Conservation (phyloP, 2,113 vertebrate genomes). For the Silurus glanis region DNA sequence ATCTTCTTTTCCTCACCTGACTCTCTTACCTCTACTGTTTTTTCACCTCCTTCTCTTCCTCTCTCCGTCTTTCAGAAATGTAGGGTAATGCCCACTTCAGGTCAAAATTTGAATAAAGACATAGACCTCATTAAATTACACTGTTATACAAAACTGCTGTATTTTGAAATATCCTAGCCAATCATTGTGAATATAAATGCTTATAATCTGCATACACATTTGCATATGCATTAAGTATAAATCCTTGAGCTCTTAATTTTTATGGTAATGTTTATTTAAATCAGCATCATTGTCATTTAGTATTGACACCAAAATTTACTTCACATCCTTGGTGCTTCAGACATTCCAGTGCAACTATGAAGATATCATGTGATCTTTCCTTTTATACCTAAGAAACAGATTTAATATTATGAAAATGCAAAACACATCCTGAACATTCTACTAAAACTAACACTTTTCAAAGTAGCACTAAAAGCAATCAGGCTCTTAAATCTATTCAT, state of each 20-base stretch:
- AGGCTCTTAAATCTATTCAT: background rate
- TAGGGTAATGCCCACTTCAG: conserved; percentile 68
- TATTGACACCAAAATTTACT: background rate
- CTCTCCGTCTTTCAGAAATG: conserved; percentile 65
- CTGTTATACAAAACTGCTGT: background rate
- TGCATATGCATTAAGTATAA: background rate
- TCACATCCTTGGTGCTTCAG: background rate
- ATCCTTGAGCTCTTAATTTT: background rate
- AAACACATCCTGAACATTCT: background rate
- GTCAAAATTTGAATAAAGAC: background rate
- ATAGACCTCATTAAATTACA: no score
- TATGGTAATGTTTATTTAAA: background rate
- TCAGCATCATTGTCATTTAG: background rate
- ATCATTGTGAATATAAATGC: background rate
- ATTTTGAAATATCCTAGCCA: background rate
- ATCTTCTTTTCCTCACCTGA: background rate
- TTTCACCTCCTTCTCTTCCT: conserved; percentile 1
- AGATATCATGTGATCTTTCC: background rate
- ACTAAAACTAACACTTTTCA: background rate
- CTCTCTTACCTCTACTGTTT: background rate
- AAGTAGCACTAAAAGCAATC: background rate
- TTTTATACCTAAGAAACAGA: background rate
- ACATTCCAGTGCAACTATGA: background rate
- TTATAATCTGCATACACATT: background rate
- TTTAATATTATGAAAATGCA: background rate